Base-by-base conservation (phyloP, 2,797 vertebrate genomes). In the Typhlichthys eigenmanni region DNA sequence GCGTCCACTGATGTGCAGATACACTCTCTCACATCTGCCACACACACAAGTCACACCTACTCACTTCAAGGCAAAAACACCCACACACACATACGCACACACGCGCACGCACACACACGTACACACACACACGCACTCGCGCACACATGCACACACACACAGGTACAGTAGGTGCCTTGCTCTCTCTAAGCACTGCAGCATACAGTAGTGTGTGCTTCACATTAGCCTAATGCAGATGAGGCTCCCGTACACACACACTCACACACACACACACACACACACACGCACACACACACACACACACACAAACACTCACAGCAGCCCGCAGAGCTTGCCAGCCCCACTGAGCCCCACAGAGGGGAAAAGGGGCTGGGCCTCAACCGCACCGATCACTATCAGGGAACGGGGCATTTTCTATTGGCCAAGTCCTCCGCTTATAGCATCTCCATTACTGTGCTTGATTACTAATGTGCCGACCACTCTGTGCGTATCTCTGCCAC, bases 111-210 rank as follows among this genome's bases (percentile, higher is more conserved):
- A 47, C 46, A 0, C 46, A 1, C 46, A 47, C 46, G 13, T 8
- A 47, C 46, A 69, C 77, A 76, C 75, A 84, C 71, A 71, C 16
- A 17, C 16, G 82, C 71, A 72, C 81, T 17, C 16, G 16, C 81
- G 66, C 70, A 55, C 77, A 79, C 75, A n/a, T n/a, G 82, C 71
- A 72, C 81, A 68, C 70, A 57, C 77, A 79, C 75, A 82, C 68
- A 71, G 78, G 65, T 68, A 55, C 73, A 76, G 74, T 80, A 17
- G 66, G 58, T 59, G 54, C 80, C 71, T 68, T 78, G 76, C 75
- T 69, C 66, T 29, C 0, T 29, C 72, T 82, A 84, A 87, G 84
- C 43, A 72, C 85, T 87, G 87, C 85, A 84, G 85, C 78, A 73
- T 29, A 29, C 34, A 13, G 78, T 59, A 72, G 56, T 74, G 75